Conservation (phyloP, 2,888 invertebrate genomes). For the Eupsilia transversa region DNA sequence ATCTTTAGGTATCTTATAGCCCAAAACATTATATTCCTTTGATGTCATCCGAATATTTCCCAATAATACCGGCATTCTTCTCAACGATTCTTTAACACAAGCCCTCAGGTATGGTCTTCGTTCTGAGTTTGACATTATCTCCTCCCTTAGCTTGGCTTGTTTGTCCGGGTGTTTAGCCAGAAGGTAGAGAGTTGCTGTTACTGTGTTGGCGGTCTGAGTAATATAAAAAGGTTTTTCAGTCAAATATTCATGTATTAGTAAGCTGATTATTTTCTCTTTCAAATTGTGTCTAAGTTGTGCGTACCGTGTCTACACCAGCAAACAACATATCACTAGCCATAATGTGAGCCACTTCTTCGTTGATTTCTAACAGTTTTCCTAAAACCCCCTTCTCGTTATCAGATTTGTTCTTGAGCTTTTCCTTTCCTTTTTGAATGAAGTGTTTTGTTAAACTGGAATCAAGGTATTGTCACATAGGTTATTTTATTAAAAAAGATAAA, state of each 20-base stretch:
- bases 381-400: constrained; percentile 89
- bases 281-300: neutral
- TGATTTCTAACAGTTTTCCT: constrained; percentile 90
- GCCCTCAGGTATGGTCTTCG: constrained; percentile 92
- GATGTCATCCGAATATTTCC: constrained; percentile 89
- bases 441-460: constrained; percentile 49
- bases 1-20: constrained; percentile 91
- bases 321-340: constrained; percentile 93
- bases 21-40: constrained; percentile 91
- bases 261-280: neutral
- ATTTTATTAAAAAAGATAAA: neutral
- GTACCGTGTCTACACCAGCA: constrained; percentile 93
- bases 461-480: neutral
- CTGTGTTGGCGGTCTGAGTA: constrained; percentile 89
- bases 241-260: too few species aligned
- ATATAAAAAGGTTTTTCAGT: neutral
- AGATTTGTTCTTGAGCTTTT: constrained; percentile 70
- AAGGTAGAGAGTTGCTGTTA: constrained; percentile 90
- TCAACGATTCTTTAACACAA: constrained; percentile 93
- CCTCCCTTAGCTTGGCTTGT: constrained; percentile 91
- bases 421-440: constrained; percentile 71
- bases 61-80: constrained; percentile 91
- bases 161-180: constrained; percentile 91
- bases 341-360: constrained; percentile 90
- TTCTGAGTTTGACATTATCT: constrained; percentile 81